Evolutionary conservation across 2,888 invertebrate species (phyloP), one percentile per base, ranked within the genome.

Genomic region (Digitonthophagus gazella): DNA sequence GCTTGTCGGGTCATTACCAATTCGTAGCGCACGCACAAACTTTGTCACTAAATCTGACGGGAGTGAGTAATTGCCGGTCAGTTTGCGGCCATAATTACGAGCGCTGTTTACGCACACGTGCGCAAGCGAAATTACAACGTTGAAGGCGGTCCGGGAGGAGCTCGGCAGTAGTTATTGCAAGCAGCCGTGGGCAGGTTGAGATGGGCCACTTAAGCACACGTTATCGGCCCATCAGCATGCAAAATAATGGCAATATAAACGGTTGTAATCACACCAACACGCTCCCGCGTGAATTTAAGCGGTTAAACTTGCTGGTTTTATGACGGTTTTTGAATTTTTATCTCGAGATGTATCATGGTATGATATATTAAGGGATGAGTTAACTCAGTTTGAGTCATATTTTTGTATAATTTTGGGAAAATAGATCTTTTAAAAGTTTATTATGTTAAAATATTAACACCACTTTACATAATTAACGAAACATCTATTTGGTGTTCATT

Each of bases 221-320:
- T 61, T 61, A 61, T 61, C 20, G 19, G 18, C 3, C 61, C 61
- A 61, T 61, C 61, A 61, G 18, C 61, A 61, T 61, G 61, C 61
- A 61, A 61, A 61, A 61, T 61, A 61, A 61, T 61, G 61, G 61
- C 61, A 61, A 20, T 19, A 61, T 61, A 61, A 61, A 61, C 61
- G 61, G 61, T 20, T 61, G 18, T 61, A 19, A 44, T 44, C 28
- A 44, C 28, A 44, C 28, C 28, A 11, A 44, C 28, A 44, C 28
- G 28, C 28, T 44, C 28, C 28, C 28, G 28, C 28, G 28, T 5
- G 28, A 44, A 44, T 44, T 2, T 44, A 3, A 3, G 11, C 28
- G 1, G 28, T 44, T 44, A 44, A 44, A 44, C 6, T 3, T 6
- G 28, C 11, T 6, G 28, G 28, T 44, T 44, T 44, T 44, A 44